These are phyloP conservation scores for Alitta virens DNA, from an alignment of 2,888 invertebrate species.

Conservation along the genomic window DNA sequence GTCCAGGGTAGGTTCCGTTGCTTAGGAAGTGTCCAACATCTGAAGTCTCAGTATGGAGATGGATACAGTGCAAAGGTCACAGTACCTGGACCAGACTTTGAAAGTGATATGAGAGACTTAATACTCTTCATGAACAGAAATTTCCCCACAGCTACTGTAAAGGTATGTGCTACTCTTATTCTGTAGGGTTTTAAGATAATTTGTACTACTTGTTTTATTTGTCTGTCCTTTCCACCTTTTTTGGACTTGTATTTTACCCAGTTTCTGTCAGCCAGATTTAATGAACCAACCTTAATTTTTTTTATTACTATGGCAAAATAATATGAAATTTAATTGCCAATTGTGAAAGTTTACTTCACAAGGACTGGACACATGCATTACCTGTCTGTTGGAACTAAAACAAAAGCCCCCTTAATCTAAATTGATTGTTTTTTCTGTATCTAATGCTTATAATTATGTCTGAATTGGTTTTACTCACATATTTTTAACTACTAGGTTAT, in stretches of 20 bases:
- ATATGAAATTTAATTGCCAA: too few relatives aligned
- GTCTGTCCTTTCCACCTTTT: too few relatives aligned
- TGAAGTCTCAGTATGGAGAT: conserved; percentile 15
- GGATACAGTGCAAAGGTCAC: conserved; percentile 13
- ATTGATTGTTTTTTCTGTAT: neutral
- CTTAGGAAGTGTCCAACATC: conserved; percentile 19
- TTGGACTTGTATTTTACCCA: neutral
- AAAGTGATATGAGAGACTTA: conserved; percentile 4
- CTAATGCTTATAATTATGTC: neutral
- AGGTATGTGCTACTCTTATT: neutral
- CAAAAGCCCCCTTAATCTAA: too few relatives aligned
- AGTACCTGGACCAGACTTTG: conserved; percentile 7
- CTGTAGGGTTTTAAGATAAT: neutral
- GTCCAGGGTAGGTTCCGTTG: conserved; percentile 14
- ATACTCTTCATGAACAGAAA: conserved; percentile 3
- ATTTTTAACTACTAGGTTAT: neutral
- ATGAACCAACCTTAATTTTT: too few relatives aligned
- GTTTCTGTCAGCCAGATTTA: neutral
- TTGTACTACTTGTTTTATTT: too few relatives aligned
- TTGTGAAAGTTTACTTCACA: too few relatives aligned
- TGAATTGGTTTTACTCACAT: neutral
- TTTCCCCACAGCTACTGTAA: conserved; percentile 9
- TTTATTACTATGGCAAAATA: too few relatives aligned
- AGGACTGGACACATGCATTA: too few relatives aligned
- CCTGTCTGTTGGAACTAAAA: too few relatives aligned